Percentiles rank a stretch among this genome's conserved stretches.
Conservation (phyloP, 1,140 invertebrate species). For the Brachionus paranguensis region DNA sequence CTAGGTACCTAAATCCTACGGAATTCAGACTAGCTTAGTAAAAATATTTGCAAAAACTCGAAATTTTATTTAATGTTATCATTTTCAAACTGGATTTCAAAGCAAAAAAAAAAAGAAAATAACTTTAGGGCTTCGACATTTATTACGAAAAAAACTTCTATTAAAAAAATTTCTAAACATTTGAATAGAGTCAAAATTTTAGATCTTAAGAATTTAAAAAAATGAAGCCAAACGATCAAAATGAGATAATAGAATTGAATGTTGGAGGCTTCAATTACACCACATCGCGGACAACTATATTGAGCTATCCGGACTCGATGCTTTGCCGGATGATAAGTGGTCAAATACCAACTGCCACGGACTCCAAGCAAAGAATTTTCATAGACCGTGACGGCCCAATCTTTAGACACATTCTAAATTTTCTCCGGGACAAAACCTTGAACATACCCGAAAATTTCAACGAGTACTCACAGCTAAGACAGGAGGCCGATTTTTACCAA, state of each 20-base stretch:
- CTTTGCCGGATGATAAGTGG: constrained; percentile 43
- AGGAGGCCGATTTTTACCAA: constrained; percentile 44
- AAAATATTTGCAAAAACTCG: background rate
- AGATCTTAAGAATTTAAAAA: background rate
- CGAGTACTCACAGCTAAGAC: constrained; percentile 39
- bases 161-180: background rate
- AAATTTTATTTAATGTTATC: background rate
- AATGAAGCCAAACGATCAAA: constrained; percentile 34
- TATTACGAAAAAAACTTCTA: background rate
- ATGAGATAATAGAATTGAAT: constrained; percentile 43
- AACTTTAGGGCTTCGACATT: background rate
- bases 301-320: constrained; percentile 44
- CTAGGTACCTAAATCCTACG: background rate
- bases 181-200: background rate
- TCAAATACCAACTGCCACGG: constrained; percentile 16
- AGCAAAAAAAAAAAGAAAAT: background rate
- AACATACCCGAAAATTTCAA: constrained; percentile 42
- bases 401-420: constrained; percentile 44
- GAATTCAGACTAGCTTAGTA: background rate
- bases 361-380: constrained; percentile 4
- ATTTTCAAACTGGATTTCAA: background rate
- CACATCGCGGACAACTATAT: constrained; percentile 43
- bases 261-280: constrained; percentile 44
- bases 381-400: constrained; percentile 43
- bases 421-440: constrained; percentile 41